Conservation (phyloP, 2,888 invertebrate genomes). For the Pseudeuparius sepicola region DNA sequence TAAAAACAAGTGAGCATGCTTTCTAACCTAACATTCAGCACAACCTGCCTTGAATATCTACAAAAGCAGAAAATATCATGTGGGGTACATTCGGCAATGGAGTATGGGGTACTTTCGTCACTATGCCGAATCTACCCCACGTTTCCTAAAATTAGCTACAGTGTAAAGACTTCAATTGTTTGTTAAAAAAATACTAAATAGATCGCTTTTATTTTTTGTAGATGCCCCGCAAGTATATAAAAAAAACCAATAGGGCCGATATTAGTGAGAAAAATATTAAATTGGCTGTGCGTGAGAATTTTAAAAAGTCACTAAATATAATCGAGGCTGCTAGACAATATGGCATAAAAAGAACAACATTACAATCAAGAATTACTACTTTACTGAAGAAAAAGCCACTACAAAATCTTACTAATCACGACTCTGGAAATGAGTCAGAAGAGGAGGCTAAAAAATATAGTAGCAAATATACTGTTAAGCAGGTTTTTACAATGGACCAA, state of each 20-base stretch:
- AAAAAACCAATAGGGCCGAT: conserved; percentile 11
- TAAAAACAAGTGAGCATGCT: no score
- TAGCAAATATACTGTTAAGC: conserved; percentile 12
- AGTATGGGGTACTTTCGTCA: conserved; percentile 8
- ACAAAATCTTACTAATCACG: conserved; percentile 6
- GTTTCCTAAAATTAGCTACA: no score
- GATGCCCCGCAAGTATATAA: conserved; percentile 12
- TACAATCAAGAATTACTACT: conserved; percentile 9
- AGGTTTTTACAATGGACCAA: conserved; percentile 12
- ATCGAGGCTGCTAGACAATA: conserved; percentile 9
- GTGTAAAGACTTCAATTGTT: no score
- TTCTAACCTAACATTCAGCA: no score
- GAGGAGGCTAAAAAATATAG: no score
- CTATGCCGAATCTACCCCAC: conserved; percentile 7
- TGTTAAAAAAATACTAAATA: no score
- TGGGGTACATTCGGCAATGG: conserved; percentile 12
- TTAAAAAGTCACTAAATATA: conserved; percentile 11
- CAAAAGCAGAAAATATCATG: no score
- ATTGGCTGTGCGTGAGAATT: conserved; percentile 6
- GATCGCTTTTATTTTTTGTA: no score
- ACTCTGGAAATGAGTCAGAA: no score
- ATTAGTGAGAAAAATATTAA: conserved; percentile 10
- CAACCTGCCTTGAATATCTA: no score
- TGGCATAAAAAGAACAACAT: conserved; percentile 14
- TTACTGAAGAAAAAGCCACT: conserved; percentile 10